Base-by-base conservation (phyloP, 2,113 vertebrate species). In the Theristicus caerulescens region DNA sequence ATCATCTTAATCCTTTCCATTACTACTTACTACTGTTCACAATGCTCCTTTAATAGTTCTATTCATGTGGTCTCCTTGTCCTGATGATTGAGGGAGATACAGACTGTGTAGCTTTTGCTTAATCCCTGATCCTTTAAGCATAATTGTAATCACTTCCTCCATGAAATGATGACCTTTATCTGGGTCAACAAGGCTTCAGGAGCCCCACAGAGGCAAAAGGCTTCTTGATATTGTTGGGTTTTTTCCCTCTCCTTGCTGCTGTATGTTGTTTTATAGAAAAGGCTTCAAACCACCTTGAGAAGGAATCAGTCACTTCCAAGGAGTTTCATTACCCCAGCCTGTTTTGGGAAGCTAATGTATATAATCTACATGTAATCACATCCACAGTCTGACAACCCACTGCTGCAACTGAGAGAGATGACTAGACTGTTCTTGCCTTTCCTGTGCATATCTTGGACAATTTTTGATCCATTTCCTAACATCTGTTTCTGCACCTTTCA, bases 1-100 rank as follows among this genome's bases (percentile, higher is more conserved):
- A 52, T 92, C 58, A 86, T 83, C n/a, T 69, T 92, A 93, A 94
- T 94, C 79, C 86, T 72, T 85, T 80, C 62, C 58, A 40, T 83
- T 88, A 52, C 34, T 94, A 20, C 73, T 67, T 64, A 73, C 73
- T 65, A 9, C 82, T 80, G 52, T 44, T 94, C 76, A 65, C 67
- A 90, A 7, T 90, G 40, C 58, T 86, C 27, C 57, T 72, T 79
- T 88, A 95, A 86, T 52, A 65, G 49, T 58, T 76, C 74, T 80
- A 24, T 88, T 94, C 79, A 67, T 85, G 70, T 90, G 66, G 34
- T 80, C 36, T 87, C 11, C 66, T 90, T 92, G 70, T 93, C 38
- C 47, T 26, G 27, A 42, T 82, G 96, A 64, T 34, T 91, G 72
- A 57, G 55, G 65, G n/a, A 82, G 62, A 93, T 90, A 67, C n/a